A percentile compares a stretch with the other conserved stretches of the same genome.
phyloP scores from a whole-genome alignment of 2,888 invertebrate genomes.

The Notocelia uddmanniana region DNA sequence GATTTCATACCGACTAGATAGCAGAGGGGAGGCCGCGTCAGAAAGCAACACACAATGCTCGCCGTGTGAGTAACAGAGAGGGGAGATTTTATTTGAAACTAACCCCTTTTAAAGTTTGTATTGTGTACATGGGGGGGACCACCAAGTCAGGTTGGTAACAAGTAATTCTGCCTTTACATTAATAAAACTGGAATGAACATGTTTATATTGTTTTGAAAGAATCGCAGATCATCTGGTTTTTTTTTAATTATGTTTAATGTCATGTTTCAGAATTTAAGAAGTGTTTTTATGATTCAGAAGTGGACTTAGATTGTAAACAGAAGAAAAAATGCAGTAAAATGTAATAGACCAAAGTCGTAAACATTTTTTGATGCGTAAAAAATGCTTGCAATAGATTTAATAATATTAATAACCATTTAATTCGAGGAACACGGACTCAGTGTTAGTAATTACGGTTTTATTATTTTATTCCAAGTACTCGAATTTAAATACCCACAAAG shows the following conservation, averaged over 20 bases:
- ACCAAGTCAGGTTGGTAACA: slow-evolving; percentile 36
- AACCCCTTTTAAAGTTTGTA: slow-evolving; percentile 41
- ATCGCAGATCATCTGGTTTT: background rate
- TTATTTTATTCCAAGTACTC: too few relatives aligned
- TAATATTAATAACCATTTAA: too few relatives aligned
- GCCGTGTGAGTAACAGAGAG: slow-evolving; percentile 11
- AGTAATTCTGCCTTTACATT: background rate
- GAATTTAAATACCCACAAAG: too few relatives aligned
- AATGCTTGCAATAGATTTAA: too few relatives aligned
- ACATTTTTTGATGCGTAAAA: too few relatives aligned
- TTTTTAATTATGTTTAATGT: background rate
- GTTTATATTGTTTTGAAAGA: background rate
- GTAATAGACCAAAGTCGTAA: too few relatives aligned
- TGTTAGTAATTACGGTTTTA: too few relatives aligned
- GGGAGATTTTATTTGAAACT: slow-evolving; percentile 33
- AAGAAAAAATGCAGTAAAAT: too few relatives aligned
- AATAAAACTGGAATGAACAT: background rate
- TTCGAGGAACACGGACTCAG: too few relatives aligned
- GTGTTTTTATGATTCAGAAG: background rate
- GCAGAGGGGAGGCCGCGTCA: slow-evolving; percentile 20
- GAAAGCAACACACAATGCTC: slow-evolving; percentile 2
- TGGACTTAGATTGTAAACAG: background rate
- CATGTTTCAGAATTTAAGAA: background rate
- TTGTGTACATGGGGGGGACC: slow-evolving; percentile 38
- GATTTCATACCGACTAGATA: slow-evolving; percentile 5